Evolutionary conservation across 2,113 vertebrate genomes (phyloP).

Genomic region (Leptodactylus fuscus): DNA sequence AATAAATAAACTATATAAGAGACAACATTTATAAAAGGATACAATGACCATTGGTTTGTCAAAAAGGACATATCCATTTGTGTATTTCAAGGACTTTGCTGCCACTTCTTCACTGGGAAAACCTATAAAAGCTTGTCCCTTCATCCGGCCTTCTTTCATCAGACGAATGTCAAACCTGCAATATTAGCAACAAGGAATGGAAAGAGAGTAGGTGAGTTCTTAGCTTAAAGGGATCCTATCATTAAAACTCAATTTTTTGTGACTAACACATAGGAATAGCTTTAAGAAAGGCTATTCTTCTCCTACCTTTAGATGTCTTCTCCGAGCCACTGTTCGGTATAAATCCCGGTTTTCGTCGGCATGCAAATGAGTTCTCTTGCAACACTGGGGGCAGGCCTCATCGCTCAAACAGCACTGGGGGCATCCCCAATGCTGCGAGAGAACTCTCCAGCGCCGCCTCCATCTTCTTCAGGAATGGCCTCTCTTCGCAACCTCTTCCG

Average conservation of each 20-base stretch:
- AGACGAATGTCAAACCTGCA: conserved; percentile 95
- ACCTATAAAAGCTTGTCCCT: conserved; percentile 96
- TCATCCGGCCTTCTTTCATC: conserved; percentile 99
- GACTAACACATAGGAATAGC: no score
- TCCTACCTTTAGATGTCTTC: no score
- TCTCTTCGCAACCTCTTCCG: no score
- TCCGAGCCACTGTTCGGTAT: no score
- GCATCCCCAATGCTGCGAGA: no score
- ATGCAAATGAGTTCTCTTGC: no score
- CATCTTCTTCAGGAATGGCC: no score
- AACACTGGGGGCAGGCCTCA: no score
- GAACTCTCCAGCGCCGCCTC: no score
- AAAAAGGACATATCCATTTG: conserved; percentile 89
- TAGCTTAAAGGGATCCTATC: not conserved
- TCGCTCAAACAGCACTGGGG: no score
- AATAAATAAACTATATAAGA: not conserved
- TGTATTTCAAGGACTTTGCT: conserved; percentile 91
- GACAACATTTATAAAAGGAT: conserved; percentile 81
- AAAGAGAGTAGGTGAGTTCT: not conserved
- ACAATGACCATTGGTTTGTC: conserved; percentile 97
- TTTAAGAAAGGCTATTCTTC: no score
- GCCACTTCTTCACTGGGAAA: conserved; percentile 92
- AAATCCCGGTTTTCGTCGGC: no score
- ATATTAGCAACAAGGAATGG: not conserved
- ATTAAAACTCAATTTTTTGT: not conserved